Evolutionary conservation across 2,797 vertebrate species (phyloP), one percentile per base, ranked within the genome.

Genomic region (Melanotaenia pygmaea): DNA sequence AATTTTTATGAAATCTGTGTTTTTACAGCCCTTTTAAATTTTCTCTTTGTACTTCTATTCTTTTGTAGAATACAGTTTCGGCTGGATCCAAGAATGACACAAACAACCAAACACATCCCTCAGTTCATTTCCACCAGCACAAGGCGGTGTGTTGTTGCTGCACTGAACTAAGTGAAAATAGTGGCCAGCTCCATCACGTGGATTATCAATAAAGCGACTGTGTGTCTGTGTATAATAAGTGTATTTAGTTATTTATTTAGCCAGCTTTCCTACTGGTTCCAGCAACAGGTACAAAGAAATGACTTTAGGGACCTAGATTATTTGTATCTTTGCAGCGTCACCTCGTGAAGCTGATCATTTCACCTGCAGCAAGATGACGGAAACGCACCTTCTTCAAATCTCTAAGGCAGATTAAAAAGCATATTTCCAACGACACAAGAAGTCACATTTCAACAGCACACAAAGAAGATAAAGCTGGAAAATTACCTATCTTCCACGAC

Each of bases 1-100:
- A 86, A 88, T 82, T 61, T 76, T 88, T 86, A 89, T 90, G 82
- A 90, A 89, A 86, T 64, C 72, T 71, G 14, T 60, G 76, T 60
- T 86, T 66, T 56, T 65, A 84, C 10, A 13, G 71, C 37, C 76
- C 77, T 86, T 77, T 47, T 8, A 20, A 28, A 22, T 1, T 16
- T 16, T 43, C 40, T 22, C 1, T 50, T 50, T 10, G 3, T 11
- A 22, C 22, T 22, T 4, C 20, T 50, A 30, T 30, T 22, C 3
- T 1, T 22, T 22, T 22, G 77, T 72, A 71, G 11, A 72, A 81
- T 74, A 77, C 72, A 77, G 14, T n/a, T 59, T 20, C 43, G 10
- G 56, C 69, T 53, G 68, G 26, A 67, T 54, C 34, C 28, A 30
- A 56, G 26, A 56, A 30, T 56, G 14, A 26, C 14, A 56, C 1